A percentile compares a stretch with the other conserved stretches of the same genome.
Conservation (phyloP, 2,113 vertebrate genomes). For the Cyanoderma ruficeps region DNA sequence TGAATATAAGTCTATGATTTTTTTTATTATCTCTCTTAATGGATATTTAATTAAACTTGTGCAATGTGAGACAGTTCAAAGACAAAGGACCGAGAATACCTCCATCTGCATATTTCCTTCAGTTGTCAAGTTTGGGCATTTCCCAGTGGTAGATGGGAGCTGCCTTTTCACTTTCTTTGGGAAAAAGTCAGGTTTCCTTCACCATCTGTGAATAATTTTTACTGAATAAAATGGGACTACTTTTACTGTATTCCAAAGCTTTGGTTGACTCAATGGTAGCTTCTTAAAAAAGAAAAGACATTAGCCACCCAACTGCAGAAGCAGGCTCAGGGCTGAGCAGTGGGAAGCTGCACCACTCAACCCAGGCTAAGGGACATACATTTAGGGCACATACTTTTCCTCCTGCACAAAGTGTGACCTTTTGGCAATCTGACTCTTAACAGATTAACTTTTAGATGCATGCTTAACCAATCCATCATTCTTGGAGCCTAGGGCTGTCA, state of each 20-base stretch:
- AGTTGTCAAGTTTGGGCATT: neutral
- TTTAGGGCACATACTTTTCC: neutral
- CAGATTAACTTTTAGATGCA: constrained; percentile 37
- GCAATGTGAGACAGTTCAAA: neutral
- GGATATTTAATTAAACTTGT: neutral
- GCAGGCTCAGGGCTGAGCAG: neutral
- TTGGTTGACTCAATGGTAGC: neutral
- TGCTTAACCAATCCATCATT: constrained; percentile 24
- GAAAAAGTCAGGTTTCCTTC: neutral
- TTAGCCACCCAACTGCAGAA: neutral
- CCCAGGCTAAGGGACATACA: neutral
- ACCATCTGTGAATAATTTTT: neutral
- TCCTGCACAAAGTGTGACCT: neutral
- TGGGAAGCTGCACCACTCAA: neutral
- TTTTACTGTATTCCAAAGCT: neutral
- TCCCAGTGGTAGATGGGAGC: neutral
- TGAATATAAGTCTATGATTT: neutral
- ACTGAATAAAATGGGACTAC: neutral
- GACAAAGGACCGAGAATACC: neutral
- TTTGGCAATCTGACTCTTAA: constrained; percentile 12
- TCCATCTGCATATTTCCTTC: neutral
- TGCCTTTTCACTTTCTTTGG: neutral
- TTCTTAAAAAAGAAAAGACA: neutral
- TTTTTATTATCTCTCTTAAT: neutral
- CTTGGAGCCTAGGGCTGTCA: neutral